Evolutionary conservation across 2,113 vertebrate species (phyloP).

Genomic region (Odocoileus virginianus): DNA sequence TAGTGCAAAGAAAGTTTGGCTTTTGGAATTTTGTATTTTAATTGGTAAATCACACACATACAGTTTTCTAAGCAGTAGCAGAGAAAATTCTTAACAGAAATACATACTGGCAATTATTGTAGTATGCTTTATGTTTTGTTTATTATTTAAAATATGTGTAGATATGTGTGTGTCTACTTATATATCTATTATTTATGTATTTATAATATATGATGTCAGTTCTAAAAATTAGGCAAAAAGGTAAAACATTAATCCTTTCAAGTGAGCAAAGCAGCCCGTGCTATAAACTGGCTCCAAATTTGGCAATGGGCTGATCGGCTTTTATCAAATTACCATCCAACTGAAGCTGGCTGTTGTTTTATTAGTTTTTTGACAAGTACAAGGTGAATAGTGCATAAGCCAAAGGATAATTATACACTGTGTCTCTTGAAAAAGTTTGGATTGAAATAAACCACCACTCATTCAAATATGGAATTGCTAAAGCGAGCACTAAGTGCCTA

Average conservation of each 20-base stretch:
- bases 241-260: background rate
- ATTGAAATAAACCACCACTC: background rate
- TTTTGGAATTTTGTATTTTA: background rate
- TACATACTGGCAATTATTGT: background rate
- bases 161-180: too few relatives aligned
- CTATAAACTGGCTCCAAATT: background rate
- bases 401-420: background rate
- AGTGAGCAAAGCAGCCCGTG: background rate
- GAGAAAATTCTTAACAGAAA: background rate
- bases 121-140: background rate
- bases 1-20: background rate
- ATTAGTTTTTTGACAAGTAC: background rate
- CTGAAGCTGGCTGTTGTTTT: background rate
- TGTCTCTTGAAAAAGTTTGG: background rate
- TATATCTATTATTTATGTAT: background rate
- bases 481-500: background rate
- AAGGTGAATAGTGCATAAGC: background rate
- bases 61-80: background rate
- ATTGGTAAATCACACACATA: background rate
- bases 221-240: background rate
- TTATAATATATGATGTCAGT: background rate
- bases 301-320: background rate
- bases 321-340: background rate
- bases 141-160: background rate
- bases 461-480: background rate